These are phyloP conservation scores for Hyposoter dolosus DNA, from an alignment of 2,888 invertebrate species.

Conservation along the genomic window DNA sequence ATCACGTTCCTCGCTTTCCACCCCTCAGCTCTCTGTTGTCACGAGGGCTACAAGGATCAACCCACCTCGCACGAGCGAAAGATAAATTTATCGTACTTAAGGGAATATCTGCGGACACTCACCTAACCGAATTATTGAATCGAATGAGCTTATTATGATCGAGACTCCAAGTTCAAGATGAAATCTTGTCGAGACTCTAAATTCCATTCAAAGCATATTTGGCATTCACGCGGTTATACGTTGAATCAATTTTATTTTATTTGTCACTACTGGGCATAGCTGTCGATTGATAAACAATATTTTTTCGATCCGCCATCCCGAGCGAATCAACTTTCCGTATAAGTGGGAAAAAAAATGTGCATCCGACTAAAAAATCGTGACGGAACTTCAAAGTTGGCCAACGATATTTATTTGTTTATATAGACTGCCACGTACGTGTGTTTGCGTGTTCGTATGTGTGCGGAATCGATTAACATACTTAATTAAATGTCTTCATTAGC, in stretches of 20 bases:
- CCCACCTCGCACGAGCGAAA: conserved; percentile 30
- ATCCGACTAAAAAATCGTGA: not conserved
- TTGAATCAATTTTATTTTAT: not conserved
- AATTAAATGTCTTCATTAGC: conserved; percentile 67
- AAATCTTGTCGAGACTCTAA: not conserved
- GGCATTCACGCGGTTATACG: not conserved
- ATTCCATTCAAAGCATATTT: not conserved
- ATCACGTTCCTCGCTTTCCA: not conserved
- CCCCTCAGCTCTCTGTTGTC: conserved; percentile 19
- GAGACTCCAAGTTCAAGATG: not conserved
- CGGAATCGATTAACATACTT: conserved; percentile 65
- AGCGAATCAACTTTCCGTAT: not conserved
- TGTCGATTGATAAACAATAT: not conserved
- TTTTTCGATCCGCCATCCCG: not conserved
- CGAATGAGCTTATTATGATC: conserved; percentile 40
- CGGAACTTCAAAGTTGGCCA: conserved; percentile 1
- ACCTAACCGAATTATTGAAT: conserved; percentile 50
- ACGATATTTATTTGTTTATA: conserved; percentile 2
- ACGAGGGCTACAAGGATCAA: conserved; percentile 43
- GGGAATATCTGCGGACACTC: conserved; percentile 30
- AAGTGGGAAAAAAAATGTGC: not conserved
- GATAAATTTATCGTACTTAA: conserved; percentile 55
- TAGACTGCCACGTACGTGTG: not conserved
- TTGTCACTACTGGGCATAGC: not conserved
- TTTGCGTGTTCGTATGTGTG: not conserved